These are phyloP conservation scores for Sebastes kiyomatsui DNA, from an alignment of 2,797 vertebrate species.

Conservation along the genomic window DNA sequence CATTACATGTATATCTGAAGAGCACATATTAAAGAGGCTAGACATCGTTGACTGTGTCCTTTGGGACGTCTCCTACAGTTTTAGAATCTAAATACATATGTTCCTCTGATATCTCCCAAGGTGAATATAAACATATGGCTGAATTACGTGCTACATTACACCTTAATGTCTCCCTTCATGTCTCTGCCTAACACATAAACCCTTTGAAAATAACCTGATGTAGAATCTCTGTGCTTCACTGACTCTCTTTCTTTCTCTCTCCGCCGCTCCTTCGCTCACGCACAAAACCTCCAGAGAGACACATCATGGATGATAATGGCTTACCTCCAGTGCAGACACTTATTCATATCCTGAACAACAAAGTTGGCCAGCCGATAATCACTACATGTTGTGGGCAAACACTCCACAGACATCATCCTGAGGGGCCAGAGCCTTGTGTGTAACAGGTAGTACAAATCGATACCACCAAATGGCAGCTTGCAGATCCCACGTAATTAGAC, in stretches of 20 bases:
- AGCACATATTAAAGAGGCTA: neutral
- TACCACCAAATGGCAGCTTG: conserved; percentile 69
- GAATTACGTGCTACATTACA: conserved; percentile 58
- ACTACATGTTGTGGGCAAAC: conserved; percentile 54
- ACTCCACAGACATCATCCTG: conserved; percentile 54
- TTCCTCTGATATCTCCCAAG: conserved; percentile 11
- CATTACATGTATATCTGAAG: neutral
- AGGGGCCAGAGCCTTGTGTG: conserved; percentile 45
- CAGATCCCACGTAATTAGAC: conserved; percentile 68
- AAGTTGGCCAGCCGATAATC: conserved; percentile 58
- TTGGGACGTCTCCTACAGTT: neutral
- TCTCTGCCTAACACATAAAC: conserved; percentile 22
- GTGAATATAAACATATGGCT: conserved; percentile 49
- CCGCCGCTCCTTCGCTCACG: neutral
- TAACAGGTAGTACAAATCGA: conserved; percentile 66
- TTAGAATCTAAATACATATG: conserved; percentile 22
- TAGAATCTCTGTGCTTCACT: conserved; percentile 1
- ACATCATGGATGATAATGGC: conserved; percentile 48
- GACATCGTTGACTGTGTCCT: neutral
- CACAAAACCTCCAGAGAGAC: conserved; percentile 28
- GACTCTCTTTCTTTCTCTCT: neutral
- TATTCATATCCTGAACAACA: conserved; percentile 51
- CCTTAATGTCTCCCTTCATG: conserved; percentile 24
- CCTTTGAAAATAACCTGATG: conserved; percentile 27
- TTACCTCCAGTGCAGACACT: conserved; percentile 44